Base-by-base conservation (phyloP, 2,113 vertebrate species). In the Thinocorus orbignyianus region DNA sequence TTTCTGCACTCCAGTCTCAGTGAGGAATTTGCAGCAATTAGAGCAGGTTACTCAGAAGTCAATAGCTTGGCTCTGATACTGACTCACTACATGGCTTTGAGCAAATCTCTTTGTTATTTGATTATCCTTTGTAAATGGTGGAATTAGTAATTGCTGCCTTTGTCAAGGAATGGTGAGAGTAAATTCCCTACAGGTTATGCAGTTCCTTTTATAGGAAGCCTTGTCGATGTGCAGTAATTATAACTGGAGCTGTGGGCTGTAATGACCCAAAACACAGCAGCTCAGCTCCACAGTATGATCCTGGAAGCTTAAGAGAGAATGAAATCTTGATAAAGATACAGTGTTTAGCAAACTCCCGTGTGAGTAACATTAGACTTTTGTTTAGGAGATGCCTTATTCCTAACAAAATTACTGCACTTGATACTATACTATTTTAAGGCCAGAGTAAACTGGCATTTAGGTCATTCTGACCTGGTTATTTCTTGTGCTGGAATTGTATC, bases 61-160 rank as follows among this genome's bases (percentile, higher is more conserved):
- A 35, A 5, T 90, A 71, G 64, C 68, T 69, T 78, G 42, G 26
- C 91, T 92, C 90, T 77, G 79, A 80, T 94, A 58, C 61, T 71
- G 69, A 68, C 81, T 95, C 80, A 57, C 28, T 88, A 41, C n/a
- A 2, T 17, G 39, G 90, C 95, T 83, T 74, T 79, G 86, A 88
- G 92, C 80, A 93, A 81, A 86, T 66, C 64, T 93, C 88, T 82
- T 72, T 86, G 60, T 80, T 88, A 62, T 57, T 96, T 95, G 80
- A 95, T 96, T 97, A 90, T 83, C 76, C 72, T 88, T 81, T 90
- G 64, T 94, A 90, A 95, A 84, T 84, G 83, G 61, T 68, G 72
- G 77, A 86, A 96, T 90, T 90, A 95, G 83, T 93, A 93, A 95
- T 71, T 86, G 90, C 83, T 93, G 48, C 77, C 69, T 96, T 95